Percentiles rank a stretch among this genome's conserved stretches.
phyloP scores from a whole-genome alignment of 2,888 invertebrate species.

The Mactromeris polynyma region DNA sequence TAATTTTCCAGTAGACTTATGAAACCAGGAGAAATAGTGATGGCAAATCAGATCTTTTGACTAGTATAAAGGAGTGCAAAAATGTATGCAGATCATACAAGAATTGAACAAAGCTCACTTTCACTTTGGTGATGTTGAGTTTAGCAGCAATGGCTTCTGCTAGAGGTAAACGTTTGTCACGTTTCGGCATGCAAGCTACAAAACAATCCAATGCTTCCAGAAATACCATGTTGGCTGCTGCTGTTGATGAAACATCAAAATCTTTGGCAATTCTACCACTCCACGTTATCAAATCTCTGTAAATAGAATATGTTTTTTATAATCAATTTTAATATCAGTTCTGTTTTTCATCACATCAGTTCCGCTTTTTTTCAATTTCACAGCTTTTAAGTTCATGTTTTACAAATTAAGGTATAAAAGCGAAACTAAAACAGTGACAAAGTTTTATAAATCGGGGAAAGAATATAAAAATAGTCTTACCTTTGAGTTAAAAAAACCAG shows the following conservation, averaged over 20 bases:
- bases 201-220: constrained; percentile 97
- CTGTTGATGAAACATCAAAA: constrained; percentile 90
- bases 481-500: no score
- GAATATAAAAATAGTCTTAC: no score
- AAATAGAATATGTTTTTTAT: constrained; percentile 36
- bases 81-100: no score
- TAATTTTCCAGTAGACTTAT: no score
- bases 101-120: constrained; percentile 72
- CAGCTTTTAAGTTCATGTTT: background rate
- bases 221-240: constrained; percentile 87
- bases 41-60: no score
- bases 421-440: no score
- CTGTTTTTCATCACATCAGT: no score
- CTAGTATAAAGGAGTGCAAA: no score
- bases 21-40: no score
- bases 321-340: background rate
- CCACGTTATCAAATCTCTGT: constrained; percentile 96
- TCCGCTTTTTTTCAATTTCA: background rate
- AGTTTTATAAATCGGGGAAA: no score
- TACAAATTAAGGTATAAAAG: background rate
- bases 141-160: constrained; percentile 91
- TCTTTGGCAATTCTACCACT: constrained; percentile 93
- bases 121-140: constrained; percentile 90
- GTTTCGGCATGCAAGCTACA: constrained; percentile 92
- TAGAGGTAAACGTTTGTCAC: constrained; percentile 88